Conservation (phyloP, 2,797 vertebrate species). For the Argya squamiceps region DNA sequence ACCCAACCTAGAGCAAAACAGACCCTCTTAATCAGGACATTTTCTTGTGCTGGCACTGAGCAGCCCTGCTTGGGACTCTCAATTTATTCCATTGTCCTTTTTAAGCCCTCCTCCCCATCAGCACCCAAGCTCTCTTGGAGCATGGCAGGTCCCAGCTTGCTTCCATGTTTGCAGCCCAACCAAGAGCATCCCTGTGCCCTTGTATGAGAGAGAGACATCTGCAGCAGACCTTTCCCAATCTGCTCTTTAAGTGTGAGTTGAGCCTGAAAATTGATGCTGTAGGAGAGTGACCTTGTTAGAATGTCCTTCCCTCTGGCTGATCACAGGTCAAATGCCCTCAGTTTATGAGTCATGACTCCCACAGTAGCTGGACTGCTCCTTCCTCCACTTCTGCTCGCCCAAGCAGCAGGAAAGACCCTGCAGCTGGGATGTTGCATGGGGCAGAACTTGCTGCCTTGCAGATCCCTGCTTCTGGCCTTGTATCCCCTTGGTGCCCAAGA, state of each 20-base stretch:
- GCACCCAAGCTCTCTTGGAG: not conserved
- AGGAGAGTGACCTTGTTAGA: slow-evolving; percentile 2
- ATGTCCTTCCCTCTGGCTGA: not conserved
- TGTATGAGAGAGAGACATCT: not conserved
- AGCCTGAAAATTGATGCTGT: slow-evolving; percentile 10
- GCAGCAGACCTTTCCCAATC: not conserved
- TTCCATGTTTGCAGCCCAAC: not conserved
- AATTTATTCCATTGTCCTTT: not conserved
- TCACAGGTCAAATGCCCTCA: not conserved
- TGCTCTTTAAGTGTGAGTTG: not conserved
- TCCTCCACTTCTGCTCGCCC: not conserved
- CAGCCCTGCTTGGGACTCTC: not conserved
- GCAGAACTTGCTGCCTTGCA: too few species aligned
- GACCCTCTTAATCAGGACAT: not conserved
- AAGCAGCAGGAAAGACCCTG: not conserved
- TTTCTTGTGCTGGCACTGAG: not conserved
- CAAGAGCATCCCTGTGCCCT: not conserved
- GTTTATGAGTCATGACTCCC: not conserved
- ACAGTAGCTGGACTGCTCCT: not conserved
- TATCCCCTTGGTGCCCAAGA: not conserved
- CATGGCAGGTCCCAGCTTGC: not conserved
- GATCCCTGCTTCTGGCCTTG: too few species aligned
- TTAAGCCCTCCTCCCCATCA: not conserved
- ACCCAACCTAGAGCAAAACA: not conserved
- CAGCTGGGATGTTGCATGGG: not conserved